Percentiles rank a stretch among this genome's conserved stretches.
phyloP scores from a whole-genome alignment of 2,888 invertebrate genomes.

The Luffia ferchaultella region DNA sequence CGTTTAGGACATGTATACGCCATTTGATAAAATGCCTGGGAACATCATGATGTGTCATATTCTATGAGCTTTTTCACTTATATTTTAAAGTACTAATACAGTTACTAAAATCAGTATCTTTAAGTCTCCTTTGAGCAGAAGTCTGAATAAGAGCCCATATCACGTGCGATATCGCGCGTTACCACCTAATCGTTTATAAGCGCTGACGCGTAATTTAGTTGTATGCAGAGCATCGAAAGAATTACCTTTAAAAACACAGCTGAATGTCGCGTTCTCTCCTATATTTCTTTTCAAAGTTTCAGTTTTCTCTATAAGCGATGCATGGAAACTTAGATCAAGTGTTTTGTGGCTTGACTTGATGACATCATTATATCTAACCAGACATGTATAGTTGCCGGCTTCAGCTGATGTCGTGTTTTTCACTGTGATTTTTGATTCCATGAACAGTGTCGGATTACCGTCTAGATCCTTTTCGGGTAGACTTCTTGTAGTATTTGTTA shows the following conservation, averaged over 20 bases:
- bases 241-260: slow-evolving; percentile 51
- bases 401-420: slow-evolving; percentile 28
- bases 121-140: too few relatives aligned
- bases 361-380: slow-evolving; percentile 22
- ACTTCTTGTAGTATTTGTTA: slow-evolving; percentile 18
- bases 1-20: too few relatives aligned
- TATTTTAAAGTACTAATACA: too few relatives aligned
- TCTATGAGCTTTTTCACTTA: too few relatives aligned
- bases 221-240: too few relatives aligned
- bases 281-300: slow-evolving; percentile 25
- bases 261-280: slow-evolving; percentile 27
- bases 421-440: slow-evolving; percentile 29
- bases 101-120: too few relatives aligned
- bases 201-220: too few relatives aligned
- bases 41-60: too few relatives aligned
- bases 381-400: slow-evolving; percentile 44
- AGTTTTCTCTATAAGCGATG: slow-evolving; percentile 26
- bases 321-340: slow-evolving; percentile 35
- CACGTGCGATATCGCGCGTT: too few relatives aligned
- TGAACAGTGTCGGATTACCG: slow-evolving; percentile 26
- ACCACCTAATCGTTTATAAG: too few relatives aligned
- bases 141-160: too few relatives aligned
- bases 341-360: slow-evolving; percentile 15
- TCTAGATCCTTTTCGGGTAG: slow-evolving; percentile 25
- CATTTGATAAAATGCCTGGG: too few relatives aligned